Evolutionary conservation across 2,113 vertebrate genomes (phyloP), one percentile per base, ranked within the genome.

Genomic region (Montifringilla adamsi): DNA sequence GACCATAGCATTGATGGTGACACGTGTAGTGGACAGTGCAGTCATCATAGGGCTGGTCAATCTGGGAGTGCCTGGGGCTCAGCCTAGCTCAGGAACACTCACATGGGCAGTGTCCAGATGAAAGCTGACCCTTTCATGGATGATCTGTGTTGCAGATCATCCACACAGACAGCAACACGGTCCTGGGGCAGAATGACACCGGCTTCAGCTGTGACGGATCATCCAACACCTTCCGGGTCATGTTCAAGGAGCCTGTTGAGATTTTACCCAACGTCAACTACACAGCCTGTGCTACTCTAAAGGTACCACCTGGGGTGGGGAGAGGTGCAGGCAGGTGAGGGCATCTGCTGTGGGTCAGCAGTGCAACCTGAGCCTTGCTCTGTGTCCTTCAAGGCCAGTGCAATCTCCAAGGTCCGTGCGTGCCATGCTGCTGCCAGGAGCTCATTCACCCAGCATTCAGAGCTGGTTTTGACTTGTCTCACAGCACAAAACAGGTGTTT

Each of bases 161-260:
- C 93, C 99, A 99, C 97, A 99, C 99, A 0, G 99, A 99, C 98
- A 99, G 99, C 79, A 99, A 99, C 97, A 99, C 99, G 0, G 98
- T 99, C 13, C 97, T 99, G 87, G 99, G 99, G 52, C 99, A 99
- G 98, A 99, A 99, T 0, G 99, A 99, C 97, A 99, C 99, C 0
- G 99, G 99, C 12, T 99, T 99, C 98, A 99, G 99, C 98, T 99
- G 99, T 1, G 99, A 99, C 1, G 99, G 99, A 2, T 99, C 99
- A 0, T 98, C 99, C 60, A 99, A 98, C 97, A 99, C 99, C 20
- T 99, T 99, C 98, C 98, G 99, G 7, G 99, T 99, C 89, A 99
- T 99, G 99, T 99, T 99, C 95, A 99, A 99, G 96, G 99, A 99
- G 90, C 99, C 99, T 0, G 99, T 99, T 43, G 99, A 99, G 96